Evolutionary conservation across 2,797 vertebrate genomes (phyloP), one percentile per base, ranked within the genome.

Genomic region (Dromococcyx pavoninus): DNA sequence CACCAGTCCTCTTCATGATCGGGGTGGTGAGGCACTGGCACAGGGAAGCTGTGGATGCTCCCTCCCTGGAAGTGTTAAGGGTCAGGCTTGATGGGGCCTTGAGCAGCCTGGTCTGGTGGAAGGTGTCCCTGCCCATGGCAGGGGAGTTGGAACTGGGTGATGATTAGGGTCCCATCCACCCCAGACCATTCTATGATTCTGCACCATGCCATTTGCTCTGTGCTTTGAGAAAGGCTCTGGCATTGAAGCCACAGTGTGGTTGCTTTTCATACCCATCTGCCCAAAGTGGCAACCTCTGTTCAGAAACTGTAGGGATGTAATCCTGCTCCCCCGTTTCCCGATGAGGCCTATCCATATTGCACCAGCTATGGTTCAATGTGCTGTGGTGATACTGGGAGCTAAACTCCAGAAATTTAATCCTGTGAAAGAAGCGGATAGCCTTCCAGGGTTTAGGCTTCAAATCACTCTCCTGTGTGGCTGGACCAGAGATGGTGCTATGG

Each of bases 201-300:
- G 19, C 80, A 17, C 25, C 2, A 0, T 69, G n/a, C 44, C 4
- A 0, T 65, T 94, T 89, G 9, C n/a, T 66, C 19, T 70, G 37
- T 82, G 79, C 30, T 74, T 81, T 80, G 57, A 30, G 54, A 73
- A 65, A 32, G 28, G 21, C 17, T 85, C 5, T 39, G 60, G 25
- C 27, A 9, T 2, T 2, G 30, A 62, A 94, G 17, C 35, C 2
- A 0, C 15, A 1, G 1, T 50, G 32, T 0, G 2, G 51, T 51
- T 43, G 28, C 39, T 70, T 87, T 89, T 88, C 48, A 9, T 51
- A 73, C 17, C 7, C 6, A 1, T 41, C 32, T 64, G 23, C 22
- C 27, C 10, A 5, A 33, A 84, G 66, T n/a, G 13, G 15, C 6
- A 37, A 13, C 0, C 0, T 73, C 35, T 74, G 12, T 32, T 67